Percentiles rank a stretch among this genome's conserved stretches.
phyloP scores from a whole-genome alignment of 1,140 invertebrate species.

The Solenopsis fugax region DNA sequence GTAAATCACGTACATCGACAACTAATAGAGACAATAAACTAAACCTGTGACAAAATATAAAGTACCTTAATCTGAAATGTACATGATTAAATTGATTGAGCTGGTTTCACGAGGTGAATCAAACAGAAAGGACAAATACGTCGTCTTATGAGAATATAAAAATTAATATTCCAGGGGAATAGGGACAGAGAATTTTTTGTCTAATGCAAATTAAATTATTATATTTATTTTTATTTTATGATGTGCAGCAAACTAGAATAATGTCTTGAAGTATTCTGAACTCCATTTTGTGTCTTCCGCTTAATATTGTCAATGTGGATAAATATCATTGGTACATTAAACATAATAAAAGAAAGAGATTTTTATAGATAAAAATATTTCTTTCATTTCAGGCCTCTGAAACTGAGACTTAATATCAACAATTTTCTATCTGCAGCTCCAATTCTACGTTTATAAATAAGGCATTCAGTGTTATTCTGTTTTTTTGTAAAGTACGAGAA shows the following conservation, averaged over 20 bases:
- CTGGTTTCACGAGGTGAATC: slow-evolving; percentile 63
- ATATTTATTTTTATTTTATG: slow-evolving; percentile 68
- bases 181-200: slow-evolving; percentile 67
- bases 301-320: slow-evolving; percentile 72
- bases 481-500: slow-evolving; percentile 72
- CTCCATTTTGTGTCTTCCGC: slow-evolving; percentile 67
- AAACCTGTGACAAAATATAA: slow-evolving; percentile 65
- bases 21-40: slow-evolving; percentile 42
- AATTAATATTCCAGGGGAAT: slow-evolving; percentile 69
- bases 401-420: slow-evolving; percentile 83
- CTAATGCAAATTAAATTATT: slow-evolving; percentile 67
- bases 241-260: slow-evolving; percentile 69
- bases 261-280: slow-evolving; percentile 68
- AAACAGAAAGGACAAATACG: slow-evolving; percentile 17
- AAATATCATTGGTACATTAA: slow-evolving; percentile 69
- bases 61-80: slow-evolving; percentile 69
- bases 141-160: slow-evolving; percentile 37
- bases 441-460: slow-evolving; percentile 74
- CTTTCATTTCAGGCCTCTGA: slow-evolving; percentile 84
- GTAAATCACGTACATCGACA: slow-evolving; percentile 12
- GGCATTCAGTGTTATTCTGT: slow-evolving; percentile 68
- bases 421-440: slow-evolving; percentile 76
- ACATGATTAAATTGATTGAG: slow-evolving; percentile 59
- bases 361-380: slow-evolving; percentile 76
- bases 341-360: slow-evolving; percentile 69